Conservation (phyloP, 2,113 vertebrate genomes). For the Uria lomvia region DNA sequence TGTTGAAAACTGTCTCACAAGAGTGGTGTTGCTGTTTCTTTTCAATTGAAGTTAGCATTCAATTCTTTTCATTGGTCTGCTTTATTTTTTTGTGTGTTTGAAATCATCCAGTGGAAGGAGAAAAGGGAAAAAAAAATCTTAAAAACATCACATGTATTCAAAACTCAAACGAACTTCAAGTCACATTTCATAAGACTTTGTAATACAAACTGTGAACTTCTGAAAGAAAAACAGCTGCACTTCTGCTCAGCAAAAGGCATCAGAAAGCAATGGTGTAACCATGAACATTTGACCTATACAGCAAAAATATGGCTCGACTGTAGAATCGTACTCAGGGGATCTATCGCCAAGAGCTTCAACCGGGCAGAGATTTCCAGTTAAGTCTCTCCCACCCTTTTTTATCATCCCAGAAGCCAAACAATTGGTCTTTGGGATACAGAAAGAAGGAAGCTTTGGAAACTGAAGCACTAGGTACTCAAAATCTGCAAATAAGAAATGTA, state of each 20-base stretch:
- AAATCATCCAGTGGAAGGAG: constrained; percentile 27
- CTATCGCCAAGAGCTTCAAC: constrained; percentile 5
- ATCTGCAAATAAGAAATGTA: constrained; percentile 29
- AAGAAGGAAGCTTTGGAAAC: constrained; percentile 10
- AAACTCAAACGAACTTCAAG: constrained; percentile 15
- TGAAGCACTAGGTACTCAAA: constrained; percentile 11
- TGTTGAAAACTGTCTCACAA: constrained; percentile 17
- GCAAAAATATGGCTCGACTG: constrained; percentile 12
- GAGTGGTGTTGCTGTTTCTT: neutral
- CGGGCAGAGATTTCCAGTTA: constrained; percentile 45
- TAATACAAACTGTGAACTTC: neutral
- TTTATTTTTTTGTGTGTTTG: neutral
- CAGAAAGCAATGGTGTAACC: neutral
- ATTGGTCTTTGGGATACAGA: constrained; percentile 21
- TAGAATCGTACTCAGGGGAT: neutral
- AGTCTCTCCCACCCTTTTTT: constrained; percentile 32
- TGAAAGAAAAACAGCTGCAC: constrained; percentile 12
- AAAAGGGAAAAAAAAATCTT: constrained; percentile 1
- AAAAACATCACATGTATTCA: neutral
- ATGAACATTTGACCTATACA: constrained; percentile 18
- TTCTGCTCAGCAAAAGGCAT: constrained; percentile 44
- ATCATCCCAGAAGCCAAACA: constrained; percentile 35
- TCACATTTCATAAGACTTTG: constrained; percentile 1
- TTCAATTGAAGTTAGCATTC: constrained; percentile 15
- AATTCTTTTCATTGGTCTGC: constrained; percentile 24